A percentile compares a stretch with the other conserved stretches of the same genome.
Evolutionary conservation across 2,113 vertebrate species (phyloP).

Genomic region (Motacilla alba): DNA sequence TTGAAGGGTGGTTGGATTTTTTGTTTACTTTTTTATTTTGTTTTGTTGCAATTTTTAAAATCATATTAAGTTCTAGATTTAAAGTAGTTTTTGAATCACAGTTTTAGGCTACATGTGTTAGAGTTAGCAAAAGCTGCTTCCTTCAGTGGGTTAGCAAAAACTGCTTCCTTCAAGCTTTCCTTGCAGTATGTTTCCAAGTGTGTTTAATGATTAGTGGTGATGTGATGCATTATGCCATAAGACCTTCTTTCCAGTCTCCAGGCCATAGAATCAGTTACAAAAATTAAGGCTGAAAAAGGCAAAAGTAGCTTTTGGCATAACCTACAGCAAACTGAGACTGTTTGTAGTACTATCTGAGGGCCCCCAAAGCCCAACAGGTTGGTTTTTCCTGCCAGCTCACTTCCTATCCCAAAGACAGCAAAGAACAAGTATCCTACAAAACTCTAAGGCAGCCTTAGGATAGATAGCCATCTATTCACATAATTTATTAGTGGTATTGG

Average conservation of each 20-base stretch:
- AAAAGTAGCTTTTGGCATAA: background rate
- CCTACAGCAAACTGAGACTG: background rate
- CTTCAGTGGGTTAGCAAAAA: background rate
- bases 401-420: background rate
- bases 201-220: background rate
- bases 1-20: background rate
- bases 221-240: background rate
- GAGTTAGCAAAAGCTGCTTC: background rate
- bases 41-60: accelerated
- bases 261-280: background rate
- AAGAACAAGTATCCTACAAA: background rate
- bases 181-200: background rate
- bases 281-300: background rate
- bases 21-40: background rate
- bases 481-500: background rate
- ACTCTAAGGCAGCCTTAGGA: background rate
- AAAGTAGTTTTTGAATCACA: background rate
- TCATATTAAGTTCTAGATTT: background rate
- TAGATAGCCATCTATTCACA: background rate
- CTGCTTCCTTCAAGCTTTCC: background rate
- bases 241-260: background rate
- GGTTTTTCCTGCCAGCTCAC: accelerated
- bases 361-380: background rate
- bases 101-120: background rate
- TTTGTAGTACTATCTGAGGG: background rate